phyloP scores from a whole-genome alignment of 2,797 vertebrate genomes.

The Mionectes olivaceus region DNA sequence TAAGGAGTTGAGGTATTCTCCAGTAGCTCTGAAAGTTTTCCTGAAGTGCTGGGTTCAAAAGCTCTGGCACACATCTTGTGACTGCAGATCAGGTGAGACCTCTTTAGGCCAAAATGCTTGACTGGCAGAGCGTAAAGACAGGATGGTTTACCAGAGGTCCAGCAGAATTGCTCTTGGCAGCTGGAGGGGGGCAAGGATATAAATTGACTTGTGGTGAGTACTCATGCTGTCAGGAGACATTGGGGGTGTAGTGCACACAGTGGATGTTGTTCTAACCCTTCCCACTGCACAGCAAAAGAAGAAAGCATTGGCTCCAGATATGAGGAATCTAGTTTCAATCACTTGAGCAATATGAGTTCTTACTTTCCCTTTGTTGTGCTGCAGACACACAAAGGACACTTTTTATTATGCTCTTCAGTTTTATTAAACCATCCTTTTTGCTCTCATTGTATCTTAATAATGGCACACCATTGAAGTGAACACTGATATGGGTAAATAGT shows the following conservation, averaged over 20 bases:
- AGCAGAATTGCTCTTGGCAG: neutral
- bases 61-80: accelerated
- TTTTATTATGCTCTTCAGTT: neutral
- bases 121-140: neutral
- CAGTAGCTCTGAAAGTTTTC: neutral
- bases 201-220: neutral
- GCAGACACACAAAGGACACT: neutral
- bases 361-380: neutral
- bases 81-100: neutral
- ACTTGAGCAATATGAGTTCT: neutral
- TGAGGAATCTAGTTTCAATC: neutral
- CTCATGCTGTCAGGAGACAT: neutral
- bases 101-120: neutral
- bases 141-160: neutral
- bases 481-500: neutral
- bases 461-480: neutral
- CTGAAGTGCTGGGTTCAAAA: accelerated
- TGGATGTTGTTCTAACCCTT: neutral
- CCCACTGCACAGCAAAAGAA: neutral
- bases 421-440: neutral
- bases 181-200: neutral
- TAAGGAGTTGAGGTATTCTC: neutral
- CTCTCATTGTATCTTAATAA: neutral
- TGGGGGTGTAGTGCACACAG: accelerated
- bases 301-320: accelerated